Base-by-base conservation (phyloP, 2,797 vertebrate species). In the Ctenosaura bakeri region DNA sequence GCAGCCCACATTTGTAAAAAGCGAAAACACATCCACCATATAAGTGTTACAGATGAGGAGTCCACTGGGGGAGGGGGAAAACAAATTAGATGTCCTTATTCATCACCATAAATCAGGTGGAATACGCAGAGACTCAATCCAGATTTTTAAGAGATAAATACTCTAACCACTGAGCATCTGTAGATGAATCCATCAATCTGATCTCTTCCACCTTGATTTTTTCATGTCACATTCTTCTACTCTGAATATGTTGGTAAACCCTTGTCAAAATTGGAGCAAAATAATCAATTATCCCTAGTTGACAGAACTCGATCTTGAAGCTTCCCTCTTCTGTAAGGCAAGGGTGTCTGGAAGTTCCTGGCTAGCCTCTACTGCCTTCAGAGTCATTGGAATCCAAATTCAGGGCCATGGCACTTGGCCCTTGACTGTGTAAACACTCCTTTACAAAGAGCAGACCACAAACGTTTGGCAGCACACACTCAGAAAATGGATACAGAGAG, bases 401-500 rank as follows among this genome's bases (percentile, higher is more conserved):
- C 26, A 87, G 56, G 52, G 50, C 32, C 10, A 35, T 73, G 62
- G 69, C 38, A 50, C 22, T 32, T 24, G 42, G 76, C 18, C 29
- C 29, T 79, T 87, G 86, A 10, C 46, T 79, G 38, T 66, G 20
- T 79, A 87, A 77, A 84, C 7, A 20, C 24, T 66, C 46, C 82
- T 59, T 85, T 78, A 66, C 59, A 85, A 88, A 71, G 91, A 87
- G 10, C 35, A 90, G 92, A 85, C 86, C 35, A 89, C 73, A 89
- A 80, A 93, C 0, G 8, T 90, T 4, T 89, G 86, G 71, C 38
- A 52, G 83, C 22, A 92, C n/a, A 4, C 66, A 80, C 38, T n/a
- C n/a, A 85, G n/a, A 77, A 13, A 35, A 10, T 16, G 32, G 29
- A 73, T 22, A 77, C 35, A 52, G 5, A 85, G 64, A 50, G 32